Percentiles rank a stretch among this genome's conserved stretches.
Evolutionary conservation across 2,113 vertebrate genomes (phyloP).

Genomic region (Oncorhynchus tshawytscha): DNA sequence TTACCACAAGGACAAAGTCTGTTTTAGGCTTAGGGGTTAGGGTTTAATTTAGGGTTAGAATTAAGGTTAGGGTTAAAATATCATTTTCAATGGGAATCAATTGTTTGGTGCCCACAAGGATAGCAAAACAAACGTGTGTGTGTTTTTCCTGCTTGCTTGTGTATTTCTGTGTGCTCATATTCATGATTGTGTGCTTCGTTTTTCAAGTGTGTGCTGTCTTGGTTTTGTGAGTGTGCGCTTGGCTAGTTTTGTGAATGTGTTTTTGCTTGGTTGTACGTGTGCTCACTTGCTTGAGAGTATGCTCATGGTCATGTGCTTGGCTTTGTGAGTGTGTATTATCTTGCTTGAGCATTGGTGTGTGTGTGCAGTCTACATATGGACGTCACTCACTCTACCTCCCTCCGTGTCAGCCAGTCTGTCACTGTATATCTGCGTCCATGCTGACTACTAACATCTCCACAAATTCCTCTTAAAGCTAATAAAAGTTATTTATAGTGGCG

Average conservation of each 20-base stretch:
- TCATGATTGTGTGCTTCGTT: too few species aligned
- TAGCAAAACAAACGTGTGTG: neutral
- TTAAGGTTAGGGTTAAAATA: too few species aligned
- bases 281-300: neutral
- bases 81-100: too few species aligned
- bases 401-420: constrained; percentile 9
- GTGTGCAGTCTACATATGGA: neutral
- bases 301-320: neutral
- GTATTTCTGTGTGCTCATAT: too few species aligned
- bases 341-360: neutral
- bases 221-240: too few species aligned
- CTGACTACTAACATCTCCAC: constrained; percentile 49
- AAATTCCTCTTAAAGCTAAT: constrained; percentile 67
- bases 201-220: too few species aligned
- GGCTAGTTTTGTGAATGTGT: neutral
- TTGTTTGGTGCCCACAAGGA: too few species aligned
- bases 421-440: constrained; percentile 33
- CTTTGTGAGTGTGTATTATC: neutral
- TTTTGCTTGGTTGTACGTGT: neutral
- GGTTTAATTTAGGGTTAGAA: too few species aligned
- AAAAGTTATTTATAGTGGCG: constrained; percentile 67
- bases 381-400: neutral
- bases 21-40: too few species aligned
- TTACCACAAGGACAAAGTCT: too few species aligned
- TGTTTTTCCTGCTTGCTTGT: neutral